Base-by-base conservation (phyloP, 2,113 vertebrate genomes). In the Myiopsitta monachus region DNA sequence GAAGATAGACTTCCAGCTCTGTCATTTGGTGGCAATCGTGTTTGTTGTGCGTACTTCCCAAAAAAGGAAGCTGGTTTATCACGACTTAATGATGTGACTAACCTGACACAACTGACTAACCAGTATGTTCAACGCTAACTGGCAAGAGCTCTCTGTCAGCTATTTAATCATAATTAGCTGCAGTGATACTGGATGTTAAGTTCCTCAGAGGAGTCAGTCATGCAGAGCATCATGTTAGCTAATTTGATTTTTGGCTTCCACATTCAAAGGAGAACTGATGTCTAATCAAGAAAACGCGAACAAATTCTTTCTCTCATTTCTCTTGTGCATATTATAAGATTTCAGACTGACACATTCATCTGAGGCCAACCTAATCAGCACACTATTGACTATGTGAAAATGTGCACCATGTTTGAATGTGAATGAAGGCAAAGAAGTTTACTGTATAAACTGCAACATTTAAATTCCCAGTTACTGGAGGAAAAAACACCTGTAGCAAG, bases 131-230 rank as follows among this genome's bases (percentile, higher is more conserved):
- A 44, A 13, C 4, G 73, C 69, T 62, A 90, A 68, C 44, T 62
- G 46, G 66, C 12, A 91, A 87, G 44, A 85, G 24, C 7, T 59
- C 14, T 76, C 26, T 93, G 69, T 55, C 59, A 74, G 17, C 28
- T 69, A 31, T 57, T 94, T 91, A 89, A 82, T 83, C 44, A 59
- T 61, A 82, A 92, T 79, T 88, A 83, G 15, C 39, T 69, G 36
- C 64, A 66, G 30, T 24, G 44, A 88, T 69, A 57, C 49, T 85
- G 49, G 21, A 84, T 43, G 9, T 49, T 66, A 44, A 52, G 27
- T 23, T 95, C 57, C 39, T 91, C 3, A 2, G 91, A 84, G 82
- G 7, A 83, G 44, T 69, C 66, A 94, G 51, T 49, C 74, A 64
- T 76, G 77, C 74, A 94, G 73, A 95, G 38, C 21, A 82, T 41